A percentile compares a stretch with the other conserved stretches of the same genome.
These are phyloP conservation scores for Iguana delicatissima DNA, from an alignment of 2,797 vertebrate species.

Conservation along the genomic window DNA sequence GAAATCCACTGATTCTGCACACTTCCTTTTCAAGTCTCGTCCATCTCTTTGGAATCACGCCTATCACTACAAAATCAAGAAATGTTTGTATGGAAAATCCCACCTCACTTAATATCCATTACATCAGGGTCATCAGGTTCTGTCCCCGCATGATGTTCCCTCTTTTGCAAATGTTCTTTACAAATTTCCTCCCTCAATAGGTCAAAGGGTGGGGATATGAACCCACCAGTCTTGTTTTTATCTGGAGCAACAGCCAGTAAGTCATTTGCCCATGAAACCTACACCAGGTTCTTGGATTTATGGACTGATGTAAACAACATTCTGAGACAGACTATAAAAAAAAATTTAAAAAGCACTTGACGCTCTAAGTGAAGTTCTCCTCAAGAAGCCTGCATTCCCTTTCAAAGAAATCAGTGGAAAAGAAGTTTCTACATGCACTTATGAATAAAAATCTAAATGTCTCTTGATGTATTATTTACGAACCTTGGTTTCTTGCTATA, in stretches of 20 bases:
- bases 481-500: not conserved
- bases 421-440: accelerated
- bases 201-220: not conserved
- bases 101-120: not conserved
- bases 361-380: not conserved
- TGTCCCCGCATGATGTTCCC: constrained; percentile 1
- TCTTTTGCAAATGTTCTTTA: not conserved
- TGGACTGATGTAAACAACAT: not conserved
- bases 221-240: accelerated
- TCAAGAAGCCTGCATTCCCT: not conserved
- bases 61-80: too few species aligned
- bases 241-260: not conserved
- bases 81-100: not conserved
- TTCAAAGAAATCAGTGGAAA: not conserved
- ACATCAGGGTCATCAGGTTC: not conserved
- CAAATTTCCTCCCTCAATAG: not conserved
- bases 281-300: not conserved
- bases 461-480: not conserved
- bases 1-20: not conserved
- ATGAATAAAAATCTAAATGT: not conserved
- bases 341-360: not conserved
- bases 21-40: not conserved
- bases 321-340: not conserved
- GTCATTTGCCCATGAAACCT: not conserved
- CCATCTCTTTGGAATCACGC: not conserved